Evolutionary conservation across 2,113 vertebrate genomes (phyloP).

Genomic region (Thymallus thymallus): DNA sequence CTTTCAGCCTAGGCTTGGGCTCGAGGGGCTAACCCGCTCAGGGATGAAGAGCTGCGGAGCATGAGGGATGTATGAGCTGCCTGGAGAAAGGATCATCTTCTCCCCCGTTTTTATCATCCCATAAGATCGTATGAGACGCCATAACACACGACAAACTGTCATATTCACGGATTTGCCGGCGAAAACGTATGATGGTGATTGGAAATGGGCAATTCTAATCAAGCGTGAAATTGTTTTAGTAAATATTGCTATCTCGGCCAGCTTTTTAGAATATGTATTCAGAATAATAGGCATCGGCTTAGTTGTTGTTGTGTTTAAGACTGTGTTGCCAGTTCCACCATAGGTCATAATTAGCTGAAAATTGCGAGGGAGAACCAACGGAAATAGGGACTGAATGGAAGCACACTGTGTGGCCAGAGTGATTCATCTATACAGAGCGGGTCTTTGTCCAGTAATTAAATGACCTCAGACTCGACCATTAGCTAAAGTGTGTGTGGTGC

Average conservation of each 20-base stretch:
- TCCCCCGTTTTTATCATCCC: slow-evolving; percentile 63
- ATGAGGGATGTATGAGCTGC: slow-evolving; percentile 64
- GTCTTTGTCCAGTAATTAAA: slow-evolving; percentile 75
- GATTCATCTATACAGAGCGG: slow-evolving; percentile 48
- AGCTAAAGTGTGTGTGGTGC: slow-evolving; percentile 39
- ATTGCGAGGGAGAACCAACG: slow-evolving; percentile 44
- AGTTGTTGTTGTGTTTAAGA: slow-evolving; percentile 68
- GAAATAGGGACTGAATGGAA: slow-evolving; percentile 46
- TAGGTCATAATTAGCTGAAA: slow-evolving; percentile 70
- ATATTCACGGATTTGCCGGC: slow-evolving; percentile 41
- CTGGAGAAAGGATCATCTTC: slow-evolving; percentile 53
- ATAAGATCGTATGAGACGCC: slow-evolving; percentile 56
- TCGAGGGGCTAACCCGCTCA: slow-evolving; percentile 23
- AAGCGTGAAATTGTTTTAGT: slow-evolving; percentile 64
- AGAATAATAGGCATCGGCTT: slow-evolving; percentile 62
- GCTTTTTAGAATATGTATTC: slow-evolving; percentile 44
- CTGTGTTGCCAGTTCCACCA: slow-evolving; percentile 50
- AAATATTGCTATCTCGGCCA: slow-evolving; percentile 47
- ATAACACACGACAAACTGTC: slow-evolving; percentile 60
- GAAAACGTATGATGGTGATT: slow-evolving; percentile 38
- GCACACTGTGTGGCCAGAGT: slow-evolving; percentile 53
- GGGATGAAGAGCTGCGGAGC: slow-evolving; percentile 24
- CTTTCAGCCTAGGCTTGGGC: slow-evolving; percentile 20
- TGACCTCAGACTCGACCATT: slow-evolving; percentile 56
- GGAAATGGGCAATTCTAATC: slow-evolving; percentile 56